Evolutionary conservation across 1,140 invertebrate genomes (phyloP), one percentile per base, ranked within the genome.

Genomic region (Drosophila ironensis): DNA sequence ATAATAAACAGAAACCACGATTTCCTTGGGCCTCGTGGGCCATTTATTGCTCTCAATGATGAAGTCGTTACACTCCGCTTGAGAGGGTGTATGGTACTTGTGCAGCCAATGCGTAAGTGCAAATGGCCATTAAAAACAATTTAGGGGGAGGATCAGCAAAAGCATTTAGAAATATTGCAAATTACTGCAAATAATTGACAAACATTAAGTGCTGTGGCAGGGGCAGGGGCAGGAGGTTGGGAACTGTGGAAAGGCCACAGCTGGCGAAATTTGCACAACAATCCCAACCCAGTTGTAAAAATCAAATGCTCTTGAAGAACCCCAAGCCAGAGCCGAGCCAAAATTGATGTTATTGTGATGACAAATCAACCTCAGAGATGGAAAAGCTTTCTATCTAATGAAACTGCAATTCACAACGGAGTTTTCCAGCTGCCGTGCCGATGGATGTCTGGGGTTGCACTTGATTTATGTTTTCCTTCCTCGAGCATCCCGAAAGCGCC

Each of bases 91-190:
- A 37, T n/a, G n/a, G n/a, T n/a, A 53, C 33, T 30, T 54, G 30
- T 59, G 38, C 46, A 60, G 70, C 48, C 59, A 35, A 63, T 64
- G 35, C 63, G 51, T 84, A 84, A 84, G 78, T 84, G 78, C 78
- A 84, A 84, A 86, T 86, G 69, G 78, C 80, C 80, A 84, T 84
- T 84, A 84, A 86, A 86, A 84, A 86, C 80, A 84, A 84, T 84
- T 84, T 70, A 86, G 74, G 78, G 80, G 73, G 74, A 72, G 71
- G 60, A 40, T 48, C 60, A 46, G 35, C 38, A 37, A 66, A 71
- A 84, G 66, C 80, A 72, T 80, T 84, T 86, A 86, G 70, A 75
- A 77, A 80, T 84, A 87, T 84, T 86, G 80, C 80, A 84, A 84
- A 84, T 84, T 84, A 86, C 80, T 80, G 80, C 80, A 80, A 84